Evolutionary conservation across 2,888 invertebrate species (phyloP).

Genomic region (Macroteleia sp.): DNA sequence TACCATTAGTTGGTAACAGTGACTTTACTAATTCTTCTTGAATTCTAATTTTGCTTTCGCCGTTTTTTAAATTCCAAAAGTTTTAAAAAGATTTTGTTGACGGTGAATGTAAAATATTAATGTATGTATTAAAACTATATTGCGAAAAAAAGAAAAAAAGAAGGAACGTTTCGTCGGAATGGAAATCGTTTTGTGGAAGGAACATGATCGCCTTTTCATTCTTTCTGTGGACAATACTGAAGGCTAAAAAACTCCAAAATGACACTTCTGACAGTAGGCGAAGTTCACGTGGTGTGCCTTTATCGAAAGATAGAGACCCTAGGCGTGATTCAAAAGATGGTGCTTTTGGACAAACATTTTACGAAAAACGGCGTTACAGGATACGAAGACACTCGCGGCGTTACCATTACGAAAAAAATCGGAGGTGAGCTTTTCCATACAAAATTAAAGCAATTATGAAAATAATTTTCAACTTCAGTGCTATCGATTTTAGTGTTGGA

Average conservation of each 20-base stretch:
- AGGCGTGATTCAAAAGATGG: slow-evolving; percentile 71
- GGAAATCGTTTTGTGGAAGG: slow-evolving; percentile 12
- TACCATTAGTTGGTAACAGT: no score
- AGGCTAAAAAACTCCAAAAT: slow-evolving; percentile 57
- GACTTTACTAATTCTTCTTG: no score
- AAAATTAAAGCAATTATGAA: no score
- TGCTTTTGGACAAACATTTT: slow-evolving; percentile 63
- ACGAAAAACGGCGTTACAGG: slow-evolving; percentile 72
- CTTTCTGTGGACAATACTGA: slow-evolving; percentile 75
- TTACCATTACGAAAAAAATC: slow-evolving; percentile 75
- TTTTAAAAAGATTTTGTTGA: no score
- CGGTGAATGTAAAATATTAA: no score
- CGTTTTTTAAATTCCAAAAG: no score
- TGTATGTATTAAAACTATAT: no score
- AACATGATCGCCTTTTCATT: slow-evolving; percentile 76
- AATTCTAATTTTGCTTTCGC: no score
- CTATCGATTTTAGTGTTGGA: no score
- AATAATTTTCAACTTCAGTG: no score
- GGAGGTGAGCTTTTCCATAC: slow-evolving; percentile 75
- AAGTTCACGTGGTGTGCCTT: slow-evolving; percentile 68
- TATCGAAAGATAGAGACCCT: slow-evolving; percentile 54
- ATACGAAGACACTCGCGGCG: slow-evolving; percentile 76
- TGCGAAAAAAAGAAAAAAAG: no score
- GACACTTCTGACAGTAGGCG: slow-evolving; percentile 58
- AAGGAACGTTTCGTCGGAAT: slow-evolving; percentile 19